Conservation (phyloP, 2,888 invertebrate genomes). For the Diaphora mendica region DNA sequence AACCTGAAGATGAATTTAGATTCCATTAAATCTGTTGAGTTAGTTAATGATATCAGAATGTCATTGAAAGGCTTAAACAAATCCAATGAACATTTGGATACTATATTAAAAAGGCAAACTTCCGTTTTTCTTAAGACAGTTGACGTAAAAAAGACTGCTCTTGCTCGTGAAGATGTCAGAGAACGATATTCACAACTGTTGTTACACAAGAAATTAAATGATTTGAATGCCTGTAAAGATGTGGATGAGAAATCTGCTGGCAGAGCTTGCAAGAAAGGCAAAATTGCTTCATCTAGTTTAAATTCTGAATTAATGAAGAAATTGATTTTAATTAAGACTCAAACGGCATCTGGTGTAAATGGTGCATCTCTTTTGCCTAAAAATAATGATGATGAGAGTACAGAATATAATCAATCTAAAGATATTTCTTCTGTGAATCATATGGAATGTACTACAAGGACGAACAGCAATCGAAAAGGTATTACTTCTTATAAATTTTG, state of each 20-base stretch:
- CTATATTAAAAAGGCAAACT: conserved; percentile 58
- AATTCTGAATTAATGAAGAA: conserved; percentile 24
- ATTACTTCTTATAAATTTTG: not conserved
- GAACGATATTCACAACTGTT: conserved; percentile 27
- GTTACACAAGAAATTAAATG: conserved; percentile 59
- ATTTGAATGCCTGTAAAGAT: conserved; percentile 67
- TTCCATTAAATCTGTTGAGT: conserved; percentile 42
- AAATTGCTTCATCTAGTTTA: not conserved
- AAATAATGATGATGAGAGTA: not conserved
- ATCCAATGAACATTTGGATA: conserved; percentile 31
- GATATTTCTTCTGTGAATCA: not conserved
- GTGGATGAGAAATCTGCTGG: conserved; percentile 64
- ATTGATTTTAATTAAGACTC: conserved; percentile 25
- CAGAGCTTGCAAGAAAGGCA: conserved; percentile 42
- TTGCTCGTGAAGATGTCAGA: conserved; percentile 42
- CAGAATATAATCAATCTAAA: not conserved
- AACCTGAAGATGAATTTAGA: conserved; percentile 61
- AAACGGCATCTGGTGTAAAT: not conserved
- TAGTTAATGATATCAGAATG: conserved; percentile 58
- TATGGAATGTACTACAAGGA: not conserved
- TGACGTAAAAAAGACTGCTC: conserved; percentile 51
- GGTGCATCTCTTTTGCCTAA: not conserved
- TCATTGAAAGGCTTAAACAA: conserved; percentile 39
- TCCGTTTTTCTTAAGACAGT: conserved; percentile 50
- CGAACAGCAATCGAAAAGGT: conserved; percentile 4